phyloP scores from a whole-genome alignment of 2,797 vertebrate genomes.

The Scleropages formosus region DNA sequence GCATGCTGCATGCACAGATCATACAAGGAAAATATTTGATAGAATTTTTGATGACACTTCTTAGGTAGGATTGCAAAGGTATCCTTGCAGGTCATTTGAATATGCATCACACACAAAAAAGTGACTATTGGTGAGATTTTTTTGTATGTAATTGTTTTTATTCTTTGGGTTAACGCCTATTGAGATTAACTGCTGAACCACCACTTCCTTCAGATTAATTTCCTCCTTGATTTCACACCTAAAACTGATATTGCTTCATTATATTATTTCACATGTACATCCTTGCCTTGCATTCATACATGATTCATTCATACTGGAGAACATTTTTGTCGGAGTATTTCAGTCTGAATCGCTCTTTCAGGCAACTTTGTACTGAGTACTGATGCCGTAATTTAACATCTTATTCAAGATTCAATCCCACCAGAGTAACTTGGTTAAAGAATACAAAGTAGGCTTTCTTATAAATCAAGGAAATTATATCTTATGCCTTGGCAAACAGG shows the following conservation, averaged over 20 bases:
- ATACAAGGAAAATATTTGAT: no score
- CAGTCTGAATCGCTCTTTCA: neutral
- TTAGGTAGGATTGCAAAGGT: no score
- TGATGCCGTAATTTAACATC: neutral
- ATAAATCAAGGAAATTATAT: neutral
- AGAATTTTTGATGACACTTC: no score
- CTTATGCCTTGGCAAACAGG: constrained; percentile 6
- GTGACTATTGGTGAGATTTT: no score
- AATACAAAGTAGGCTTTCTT: neutral
- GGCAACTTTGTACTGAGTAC: neutral
- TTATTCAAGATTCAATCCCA: neutral
- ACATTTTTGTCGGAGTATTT: neutral
- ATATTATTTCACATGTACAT: neutral
- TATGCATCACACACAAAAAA: no score
- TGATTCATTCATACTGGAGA: constrained; percentile 13
- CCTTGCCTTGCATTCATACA: neutral
- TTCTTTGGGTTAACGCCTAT: neutral
- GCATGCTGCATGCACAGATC: no score
- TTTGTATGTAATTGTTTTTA: neutral
- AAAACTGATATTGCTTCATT: neutral
- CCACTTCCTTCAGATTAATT: neutral
- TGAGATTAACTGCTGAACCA: neutral
- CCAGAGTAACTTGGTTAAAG: constrained; percentile 10
- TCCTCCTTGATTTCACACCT: neutral
- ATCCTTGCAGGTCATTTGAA: no score